Percentiles rank a stretch among this genome's conserved stretches.
phyloP scores from a whole-genome alignment of 2,797 vertebrate genomes.

The Chelmon rostratus region DNA sequence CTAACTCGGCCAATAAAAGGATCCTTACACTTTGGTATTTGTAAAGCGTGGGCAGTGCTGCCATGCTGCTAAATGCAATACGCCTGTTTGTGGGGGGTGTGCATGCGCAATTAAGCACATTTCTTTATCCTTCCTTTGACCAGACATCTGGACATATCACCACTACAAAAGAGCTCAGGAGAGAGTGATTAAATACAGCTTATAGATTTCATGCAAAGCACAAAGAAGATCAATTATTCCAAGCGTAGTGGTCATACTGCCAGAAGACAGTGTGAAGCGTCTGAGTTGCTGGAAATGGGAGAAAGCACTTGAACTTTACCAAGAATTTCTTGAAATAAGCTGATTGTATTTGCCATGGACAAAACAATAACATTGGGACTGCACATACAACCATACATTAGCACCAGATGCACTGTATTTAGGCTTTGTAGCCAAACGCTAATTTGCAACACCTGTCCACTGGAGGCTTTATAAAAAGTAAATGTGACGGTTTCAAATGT shows the following conservation, averaged over 20 bases:
- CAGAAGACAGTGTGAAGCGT: not conserved
- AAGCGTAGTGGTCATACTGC: not conserved
- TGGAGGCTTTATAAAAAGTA: too few relatives aligned
- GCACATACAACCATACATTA: too few relatives aligned
- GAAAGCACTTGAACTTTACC: not conserved
- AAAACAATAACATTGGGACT: too few relatives aligned
- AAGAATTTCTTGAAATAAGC: not conserved
- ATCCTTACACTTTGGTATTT: conserved; percentile 65
- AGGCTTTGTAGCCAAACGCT: too few relatives aligned
- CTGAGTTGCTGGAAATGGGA: not conserved
- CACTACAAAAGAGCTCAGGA: conserved; percentile 1
- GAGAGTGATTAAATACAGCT: conserved; percentile 1
- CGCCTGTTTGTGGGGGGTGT: not conserved
- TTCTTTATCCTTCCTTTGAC: conserved; percentile 33
- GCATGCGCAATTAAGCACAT: not conserved
- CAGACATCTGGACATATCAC: conserved; percentile 8
- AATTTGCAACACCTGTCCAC: too few relatives aligned
- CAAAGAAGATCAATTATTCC: not conserved
- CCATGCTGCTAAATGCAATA: conserved; percentile 12
- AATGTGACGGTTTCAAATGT: not conserved
- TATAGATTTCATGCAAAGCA: conserved; percentile 9
- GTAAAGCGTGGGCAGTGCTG: conserved; percentile 50
- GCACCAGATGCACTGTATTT: too few relatives aligned
- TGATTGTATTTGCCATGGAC: too few relatives aligned
- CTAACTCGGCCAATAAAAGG: conserved; percentile 77